Base-by-base conservation (phyloP, 2,888 invertebrate species). In the Rhagonycha fulva region DNA sequence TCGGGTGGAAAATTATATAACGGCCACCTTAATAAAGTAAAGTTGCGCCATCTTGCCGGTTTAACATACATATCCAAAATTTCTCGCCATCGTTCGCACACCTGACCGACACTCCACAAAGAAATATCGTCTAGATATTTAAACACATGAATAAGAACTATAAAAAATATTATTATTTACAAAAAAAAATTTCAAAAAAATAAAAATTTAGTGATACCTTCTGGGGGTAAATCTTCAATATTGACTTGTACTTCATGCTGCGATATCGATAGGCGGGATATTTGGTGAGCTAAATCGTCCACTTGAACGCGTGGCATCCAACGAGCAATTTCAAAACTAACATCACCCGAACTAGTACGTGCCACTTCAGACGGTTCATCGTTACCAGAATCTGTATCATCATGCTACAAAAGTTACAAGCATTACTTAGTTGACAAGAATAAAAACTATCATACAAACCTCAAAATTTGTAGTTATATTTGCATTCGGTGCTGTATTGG, bases 91-190 rank as follows among this genome's bases (percentile, higher is more conserved):
- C 96, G 92, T 79, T 91, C 90, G 86, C 96, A 97, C 30, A 97
- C 97, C 85, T 94, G 94, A 61, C 95, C 94, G 75, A 95, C 95
- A 84, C 94, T 95, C 93, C 96, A 95, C 83, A 98, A 89, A 0
- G 97, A 97, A 84, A 98, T 91, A 88, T 98, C 97, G 86, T 98
- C 98, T 84, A 98, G 89, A 87, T 96, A 95, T 70, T 94, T 93
- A 88, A 98, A 97, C 78, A 98, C 95, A 79, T 94, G 93, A 70
- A 97, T 91, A 84, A 97, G 89, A 81, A 98, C 96, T 93, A 89
- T 82, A 81, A 89, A 84, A 66, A 85, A 24, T 19, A 19, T 26
- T 5, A 4, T 26, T 7, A 26, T 5, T 14, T 74, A 26, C 14
- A 62, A 2, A 0, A 60, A 4, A 70, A 24, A 61, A 7, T 61